Conservation (phyloP, 2,113 vertebrate species). For the Sphyrna mokarran region DNA sequence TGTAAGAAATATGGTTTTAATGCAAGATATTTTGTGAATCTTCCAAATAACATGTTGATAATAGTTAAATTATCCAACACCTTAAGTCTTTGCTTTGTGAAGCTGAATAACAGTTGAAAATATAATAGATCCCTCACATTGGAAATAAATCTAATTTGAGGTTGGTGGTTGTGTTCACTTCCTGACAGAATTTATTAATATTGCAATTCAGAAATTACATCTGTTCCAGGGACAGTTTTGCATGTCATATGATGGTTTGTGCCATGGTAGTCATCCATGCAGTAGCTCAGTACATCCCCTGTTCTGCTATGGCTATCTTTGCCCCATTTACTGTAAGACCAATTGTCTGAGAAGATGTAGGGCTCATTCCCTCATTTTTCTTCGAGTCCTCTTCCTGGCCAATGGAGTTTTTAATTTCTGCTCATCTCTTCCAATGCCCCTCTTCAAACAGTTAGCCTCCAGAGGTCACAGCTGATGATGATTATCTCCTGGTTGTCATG, state of each 20-base stretch:
- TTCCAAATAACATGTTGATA: not conserved
- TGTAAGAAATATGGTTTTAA: not conserved
- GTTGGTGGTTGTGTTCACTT: not conserved
- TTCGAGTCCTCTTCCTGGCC: too few species aligned
- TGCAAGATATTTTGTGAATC: not conserved
- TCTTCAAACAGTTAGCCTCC: too few species aligned
- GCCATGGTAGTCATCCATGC: not conserved
- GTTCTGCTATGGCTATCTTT: too few species aligned
- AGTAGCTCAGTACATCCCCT: not conserved
- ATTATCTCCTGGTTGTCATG: too few species aligned
- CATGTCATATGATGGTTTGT: not conserved
- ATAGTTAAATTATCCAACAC: not conserved
- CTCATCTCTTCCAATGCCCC: too few species aligned
- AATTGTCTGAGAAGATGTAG: too few species aligned
- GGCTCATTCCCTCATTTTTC: too few species aligned
- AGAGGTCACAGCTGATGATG: too few species aligned
- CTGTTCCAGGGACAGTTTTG: not conserved
- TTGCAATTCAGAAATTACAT: conserved; percentile 7
- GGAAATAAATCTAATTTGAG: not conserved
- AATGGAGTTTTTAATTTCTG: too few species aligned
- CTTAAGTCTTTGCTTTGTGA: not conserved
- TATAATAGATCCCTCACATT: not conserved
- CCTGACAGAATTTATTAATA: not conserved
- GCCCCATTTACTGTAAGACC: too few species aligned
- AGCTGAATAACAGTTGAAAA: not conserved